Evolutionary conservation across 2,113 vertebrate species (phyloP), one percentile per base, ranked within the genome.

Genomic region (Vidua macroura): DNA sequence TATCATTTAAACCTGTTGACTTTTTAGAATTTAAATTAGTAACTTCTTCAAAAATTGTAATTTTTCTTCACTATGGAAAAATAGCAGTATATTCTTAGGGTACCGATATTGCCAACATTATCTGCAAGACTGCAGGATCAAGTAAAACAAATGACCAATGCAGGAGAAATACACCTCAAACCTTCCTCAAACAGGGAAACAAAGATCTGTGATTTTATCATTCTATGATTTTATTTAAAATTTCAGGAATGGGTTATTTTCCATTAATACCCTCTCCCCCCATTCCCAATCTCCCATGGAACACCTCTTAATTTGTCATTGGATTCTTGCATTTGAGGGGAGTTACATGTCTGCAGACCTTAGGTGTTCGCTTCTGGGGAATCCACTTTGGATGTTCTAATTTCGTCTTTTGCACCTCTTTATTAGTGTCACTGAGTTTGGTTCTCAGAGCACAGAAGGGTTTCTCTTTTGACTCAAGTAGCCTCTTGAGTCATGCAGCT

Each of bases 391-490:
- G n/a, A n/a, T 92, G 53, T 81, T 92, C 52, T 58, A 19, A 30
- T 90, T 91, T 55, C 35, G 30, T 76, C 66, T 67, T 86, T 56
- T n/a, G 7, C 9, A 18, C 17, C 33, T 83, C 16, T 60, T 79
- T 75, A 63, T 89, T 69, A 56, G 15, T 3, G 2, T 78, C 37
- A 1, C 64, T 72, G 78, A 83, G 48, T 31, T 73, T 64, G 62
- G 10, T 44, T 88, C 72, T 90, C 33, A 80, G 66, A 63, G 22
- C 41, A 52, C 31, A 39, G 63, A 81, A 94, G 73, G 44, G 30
- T 94, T 94, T 96, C 17, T 83, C 55, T 81, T 93, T 80, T 52
- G n/a, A 43, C 64, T 88, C 41, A 81, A 78, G 75, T 41, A 86
- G 67, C 59, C 59, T 91, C 78, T 85, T 41, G 44, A 73, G 68